Evolutionary conservation across 2,888 invertebrate genomes (phyloP).

Genomic region (Endotricha flammealis): DNA sequence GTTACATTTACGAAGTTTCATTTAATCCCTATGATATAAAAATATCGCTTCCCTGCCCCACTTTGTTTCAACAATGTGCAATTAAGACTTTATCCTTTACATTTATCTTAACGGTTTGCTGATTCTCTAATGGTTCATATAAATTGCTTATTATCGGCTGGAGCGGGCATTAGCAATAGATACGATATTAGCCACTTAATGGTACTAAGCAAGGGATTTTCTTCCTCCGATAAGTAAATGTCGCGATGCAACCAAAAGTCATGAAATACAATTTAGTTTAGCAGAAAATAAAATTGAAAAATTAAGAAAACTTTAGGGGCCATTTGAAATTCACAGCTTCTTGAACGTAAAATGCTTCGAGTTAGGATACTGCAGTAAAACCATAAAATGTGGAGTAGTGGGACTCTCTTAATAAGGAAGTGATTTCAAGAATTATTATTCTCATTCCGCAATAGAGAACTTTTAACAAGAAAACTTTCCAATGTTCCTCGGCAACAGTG

Average conservation of each 20-base stretch:
- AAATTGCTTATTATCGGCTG: constrained; percentile 58
- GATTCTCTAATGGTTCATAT: constrained; percentile 59
- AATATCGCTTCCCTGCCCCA: constrained; percentile 5
- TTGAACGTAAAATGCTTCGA: constrained; percentile 5
- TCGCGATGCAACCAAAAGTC: not conserved
- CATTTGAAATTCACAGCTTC: not conserved
- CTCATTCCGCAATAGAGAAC: constrained; percentile 71
- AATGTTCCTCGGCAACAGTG: constrained; percentile 64
- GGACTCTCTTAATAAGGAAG: constrained; percentile 54
- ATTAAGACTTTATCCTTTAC: constrained; percentile 37
- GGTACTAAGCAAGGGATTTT: constrained; percentile 2
- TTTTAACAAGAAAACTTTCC: constrained; percentile 77
- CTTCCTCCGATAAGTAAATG: constrained; percentile 4
- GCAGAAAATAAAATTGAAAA: no score
- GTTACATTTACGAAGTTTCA: constrained; percentile 3
- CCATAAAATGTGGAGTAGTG: constrained; percentile 30
- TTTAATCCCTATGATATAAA: not conserved
- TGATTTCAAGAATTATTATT: constrained; percentile 72
- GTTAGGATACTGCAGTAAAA: constrained; percentile 8
- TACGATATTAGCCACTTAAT: constrained; percentile 31
- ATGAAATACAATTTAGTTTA: not conserved
- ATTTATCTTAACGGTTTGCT: constrained; percentile 58
- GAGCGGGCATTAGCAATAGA: constrained; percentile 41
- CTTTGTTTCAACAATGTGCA: constrained; percentile 19
- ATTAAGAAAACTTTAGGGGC: constrained; percentile 3